Percentiles rank a stretch among this genome's conserved stretches.
Conservation (phyloP, 1,140 invertebrate species). For the Pogonognathellus flavescens region DNA sequence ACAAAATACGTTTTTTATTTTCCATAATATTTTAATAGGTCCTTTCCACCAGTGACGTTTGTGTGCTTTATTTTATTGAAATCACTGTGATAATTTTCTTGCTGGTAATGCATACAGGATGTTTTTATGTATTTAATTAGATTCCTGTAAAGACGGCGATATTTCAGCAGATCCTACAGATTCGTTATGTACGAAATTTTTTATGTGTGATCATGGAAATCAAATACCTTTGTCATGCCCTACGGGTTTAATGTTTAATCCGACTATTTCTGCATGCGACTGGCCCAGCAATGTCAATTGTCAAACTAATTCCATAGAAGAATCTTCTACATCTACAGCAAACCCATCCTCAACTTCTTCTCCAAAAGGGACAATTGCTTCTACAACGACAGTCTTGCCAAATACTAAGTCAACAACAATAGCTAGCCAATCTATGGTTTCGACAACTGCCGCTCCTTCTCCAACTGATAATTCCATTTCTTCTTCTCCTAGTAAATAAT, state of each 20-base stretch:
- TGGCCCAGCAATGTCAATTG: conserved; percentile 58
- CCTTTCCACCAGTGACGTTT: too few species aligned
- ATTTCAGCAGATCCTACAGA: background rate
- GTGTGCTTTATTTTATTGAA: too few species aligned
- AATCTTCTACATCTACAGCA: background rate
- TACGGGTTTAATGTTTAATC: conserved; percentile 46
- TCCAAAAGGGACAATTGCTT: conserved; percentile 14
- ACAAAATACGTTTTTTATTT: background rate
- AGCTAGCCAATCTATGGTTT: too few species aligned
- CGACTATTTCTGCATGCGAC: conserved; percentile 17
- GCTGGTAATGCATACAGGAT: too few species aligned
- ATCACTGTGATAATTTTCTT: too few species aligned
- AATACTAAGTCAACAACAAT: background rate
- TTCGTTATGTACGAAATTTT: conserved; percentile 17
- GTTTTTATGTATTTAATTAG: too few species aligned
- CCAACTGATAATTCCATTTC: background rate
- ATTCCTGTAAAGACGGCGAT: conserved; percentile 8
- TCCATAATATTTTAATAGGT: conserved; percentile 4
- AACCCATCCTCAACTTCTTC: conserved; percentile 8
- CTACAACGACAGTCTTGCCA: background rate
- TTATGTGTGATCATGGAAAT: conserved; percentile 39
- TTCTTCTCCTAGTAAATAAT: background rate
- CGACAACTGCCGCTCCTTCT: background rate
- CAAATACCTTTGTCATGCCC: conserved; percentile 24
- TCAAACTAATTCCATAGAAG: background rate